phyloP scores from a whole-genome alignment of 2,888 invertebrate genomes.

The Phorcus lineatus region DNA sequence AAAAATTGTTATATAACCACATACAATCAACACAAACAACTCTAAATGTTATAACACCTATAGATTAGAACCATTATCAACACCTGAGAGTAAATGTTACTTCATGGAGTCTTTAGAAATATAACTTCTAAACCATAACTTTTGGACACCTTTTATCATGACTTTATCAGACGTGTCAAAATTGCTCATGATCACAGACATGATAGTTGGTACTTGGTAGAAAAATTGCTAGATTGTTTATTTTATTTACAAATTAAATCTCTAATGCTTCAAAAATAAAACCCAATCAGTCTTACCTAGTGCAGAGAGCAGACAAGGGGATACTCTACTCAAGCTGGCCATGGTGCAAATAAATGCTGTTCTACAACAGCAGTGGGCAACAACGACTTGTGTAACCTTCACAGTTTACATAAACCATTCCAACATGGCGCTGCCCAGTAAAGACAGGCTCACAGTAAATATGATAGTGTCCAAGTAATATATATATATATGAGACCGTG shows the following conservation, averaged over 20 bases:
- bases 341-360: slow-evolving; percentile 21
- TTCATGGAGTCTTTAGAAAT: no score
- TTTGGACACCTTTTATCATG: no score
- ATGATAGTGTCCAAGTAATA: no score
- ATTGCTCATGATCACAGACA: no score
- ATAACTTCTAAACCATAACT: no score
- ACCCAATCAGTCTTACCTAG: slow-evolving; percentile 28
- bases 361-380: neutral
- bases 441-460: neutral
- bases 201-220: no score
- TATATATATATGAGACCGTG: no score
- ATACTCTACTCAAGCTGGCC: slow-evolving; percentile 41
- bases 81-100: no score
- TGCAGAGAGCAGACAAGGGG: slow-evolving; percentile 30
- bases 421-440: slow-evolving; percentile 13
- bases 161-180: no score
- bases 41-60: neutral
- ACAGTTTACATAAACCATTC: neutral
- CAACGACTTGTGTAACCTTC: slow-evolving; percentile 5
- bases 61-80: no score
- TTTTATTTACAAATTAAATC: no score
- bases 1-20: neutral
- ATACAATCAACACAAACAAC: neutral
- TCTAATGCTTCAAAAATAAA: neutral
- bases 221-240: no score